phyloP scores from a whole-genome alignment of 2,888 invertebrate genomes.

The Gibbula magus region DNA sequence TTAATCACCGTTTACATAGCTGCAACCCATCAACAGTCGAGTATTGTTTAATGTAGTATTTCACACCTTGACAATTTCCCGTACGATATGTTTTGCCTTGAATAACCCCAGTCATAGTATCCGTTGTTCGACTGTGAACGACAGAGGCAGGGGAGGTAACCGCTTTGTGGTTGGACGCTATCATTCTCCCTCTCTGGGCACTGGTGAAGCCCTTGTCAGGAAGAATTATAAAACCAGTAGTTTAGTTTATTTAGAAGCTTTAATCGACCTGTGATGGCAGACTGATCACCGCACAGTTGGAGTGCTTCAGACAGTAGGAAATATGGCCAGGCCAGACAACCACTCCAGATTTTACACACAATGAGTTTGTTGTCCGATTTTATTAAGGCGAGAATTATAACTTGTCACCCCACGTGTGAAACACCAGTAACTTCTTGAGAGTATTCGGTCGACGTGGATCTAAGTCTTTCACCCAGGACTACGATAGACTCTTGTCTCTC shows the following conservation, averaged over 20 bases:
- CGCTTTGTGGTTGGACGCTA: background rate
- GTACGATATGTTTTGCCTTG: background rate
- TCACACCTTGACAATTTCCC: background rate
- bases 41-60: background rate
- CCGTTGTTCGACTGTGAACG: background rate
- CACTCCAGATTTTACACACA: background rate
- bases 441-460: too few species aligned
- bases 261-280: constrained; percentile 1
- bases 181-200: background rate
- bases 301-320: background rate
- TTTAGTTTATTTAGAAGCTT: background rate
- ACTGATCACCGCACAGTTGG: background rate
- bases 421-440: too few species aligned
- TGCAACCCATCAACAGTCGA: background rate
- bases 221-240: constrained; percentile 1
- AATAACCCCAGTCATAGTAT: background rate
- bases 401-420: too few species aligned
- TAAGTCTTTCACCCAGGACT: background rate
- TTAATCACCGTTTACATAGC: constrained; percentile 1
- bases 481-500: background rate
- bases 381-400: background rate
- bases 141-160: background rate
- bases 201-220: background rate
- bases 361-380: background rate
- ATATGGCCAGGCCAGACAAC: background rate